A percentile compares a stretch with the other conserved stretches of the same genome.
Conservation (phyloP, 1,140 invertebrate species). For the Lamellibrachia luymesi region DNA sequence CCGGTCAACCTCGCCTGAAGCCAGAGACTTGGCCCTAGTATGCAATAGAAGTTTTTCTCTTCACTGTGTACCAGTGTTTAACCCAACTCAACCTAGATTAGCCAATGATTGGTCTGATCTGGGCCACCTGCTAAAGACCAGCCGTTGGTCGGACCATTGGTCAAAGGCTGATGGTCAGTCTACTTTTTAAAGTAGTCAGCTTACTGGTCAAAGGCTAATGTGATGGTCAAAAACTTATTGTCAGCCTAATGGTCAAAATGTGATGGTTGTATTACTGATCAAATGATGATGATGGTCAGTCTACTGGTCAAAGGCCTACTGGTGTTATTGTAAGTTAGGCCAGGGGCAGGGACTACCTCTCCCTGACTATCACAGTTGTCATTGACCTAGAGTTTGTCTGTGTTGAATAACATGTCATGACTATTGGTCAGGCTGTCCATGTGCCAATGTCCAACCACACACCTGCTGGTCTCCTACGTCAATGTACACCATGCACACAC, state of each 20-base stretch:
- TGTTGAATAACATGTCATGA: neutral
- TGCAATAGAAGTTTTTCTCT: neutral
- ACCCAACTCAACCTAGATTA: neutral
- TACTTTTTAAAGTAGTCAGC: neutral
- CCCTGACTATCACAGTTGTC: neutral
- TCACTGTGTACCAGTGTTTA: neutral
- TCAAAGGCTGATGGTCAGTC: neutral
- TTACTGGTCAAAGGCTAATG: neutral
- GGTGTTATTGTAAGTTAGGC: neutral
- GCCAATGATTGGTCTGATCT: neutral
- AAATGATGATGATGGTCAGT: neutral
- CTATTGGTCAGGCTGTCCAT: neutral
- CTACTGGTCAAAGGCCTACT: neutral
- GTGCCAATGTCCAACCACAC: neutral
- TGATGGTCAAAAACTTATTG: neutral
- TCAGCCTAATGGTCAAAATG: neutral
- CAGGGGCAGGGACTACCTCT: neutral
- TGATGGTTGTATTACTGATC: neutral
- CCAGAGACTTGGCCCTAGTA: neutral
- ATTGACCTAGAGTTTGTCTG: neutral
- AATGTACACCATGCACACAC: neutral
- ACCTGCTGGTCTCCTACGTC: neutral
- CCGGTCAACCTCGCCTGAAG: neutral
- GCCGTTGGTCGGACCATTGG: neutral
- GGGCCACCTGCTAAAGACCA: neutral